A percentile compares a stretch with the other conserved stretches of the same genome.
Conservation (phyloP, 2,888 invertebrate species). For the Maniola hyperantus region DNA sequence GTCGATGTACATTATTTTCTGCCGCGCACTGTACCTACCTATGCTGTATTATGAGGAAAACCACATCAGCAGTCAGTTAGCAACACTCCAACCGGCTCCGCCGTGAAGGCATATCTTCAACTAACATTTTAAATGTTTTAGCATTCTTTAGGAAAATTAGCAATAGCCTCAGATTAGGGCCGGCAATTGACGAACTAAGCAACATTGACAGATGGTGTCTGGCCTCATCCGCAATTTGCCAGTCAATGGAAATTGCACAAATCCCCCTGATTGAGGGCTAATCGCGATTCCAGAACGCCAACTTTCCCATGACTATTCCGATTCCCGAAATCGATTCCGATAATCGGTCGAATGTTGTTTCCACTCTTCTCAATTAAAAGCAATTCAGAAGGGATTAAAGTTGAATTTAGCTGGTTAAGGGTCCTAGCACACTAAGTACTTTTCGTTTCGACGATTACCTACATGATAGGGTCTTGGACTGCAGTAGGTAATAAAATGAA, state of each 20-base stretch:
- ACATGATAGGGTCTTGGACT: too few species aligned
- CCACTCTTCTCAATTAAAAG: conserved; percentile 71
- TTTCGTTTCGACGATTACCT: background rate
- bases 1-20: too few species aligned
- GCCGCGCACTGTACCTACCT: too few species aligned
- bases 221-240: conserved; percentile 64
- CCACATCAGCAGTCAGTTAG: too few species aligned
- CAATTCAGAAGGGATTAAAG: conserved; percentile 65
- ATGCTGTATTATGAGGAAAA: too few species aligned
- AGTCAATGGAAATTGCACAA: conserved; percentile 80
- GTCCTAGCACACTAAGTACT: background rate
- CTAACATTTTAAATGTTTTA: background rate
- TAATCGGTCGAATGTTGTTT: conserved; percentile 53
- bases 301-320: conserved; percentile 76
- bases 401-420: conserved; percentile 57
- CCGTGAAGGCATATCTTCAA: too few species aligned
- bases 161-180: conserved; percentile 38
- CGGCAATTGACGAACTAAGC: conserved; percentile 36
- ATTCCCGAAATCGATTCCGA: conserved; percentile 56
- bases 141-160: conserved; percentile 16
- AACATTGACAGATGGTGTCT: conserved; percentile 47
- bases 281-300: conserved; percentile 55
- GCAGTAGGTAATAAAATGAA: too few species aligned
- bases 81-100: too few species aligned
- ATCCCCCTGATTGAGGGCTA: conserved; percentile 73